A percentile compares a stretch with the other conserved stretches of the same genome.
Evolutionary conservation across 92 coral and sea anemone species (phyloP).

Genomic region (Virgularia gustaviana): DNA sequence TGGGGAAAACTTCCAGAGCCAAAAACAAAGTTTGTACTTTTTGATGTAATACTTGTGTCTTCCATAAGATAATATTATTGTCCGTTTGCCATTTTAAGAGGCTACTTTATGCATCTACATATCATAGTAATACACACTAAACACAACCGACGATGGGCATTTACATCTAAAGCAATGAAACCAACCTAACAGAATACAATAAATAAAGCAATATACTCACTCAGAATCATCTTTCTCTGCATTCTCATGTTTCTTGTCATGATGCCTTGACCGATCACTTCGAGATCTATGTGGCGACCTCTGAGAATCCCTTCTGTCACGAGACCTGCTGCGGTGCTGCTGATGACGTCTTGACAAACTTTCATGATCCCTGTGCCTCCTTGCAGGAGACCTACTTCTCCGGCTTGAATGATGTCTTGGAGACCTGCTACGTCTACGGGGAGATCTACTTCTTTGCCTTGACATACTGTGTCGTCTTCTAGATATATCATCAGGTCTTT

Average conservation of each 20-base stretch:
- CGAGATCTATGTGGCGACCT: conserved; percentile 46
- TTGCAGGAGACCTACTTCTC: conserved; percentile 57
- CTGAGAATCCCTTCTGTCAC: conserved; percentile 4
- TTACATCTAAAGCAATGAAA: background rate
- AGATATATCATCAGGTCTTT: background rate
- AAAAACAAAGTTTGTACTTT: too few relatives aligned
- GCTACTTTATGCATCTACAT: too few relatives aligned
- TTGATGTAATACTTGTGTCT: too few relatives aligned
- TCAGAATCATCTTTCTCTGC: conserved; percentile 69
- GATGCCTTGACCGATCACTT: conserved; percentile 60
- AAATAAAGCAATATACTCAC: conserved; percentile 41
- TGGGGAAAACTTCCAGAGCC: too few relatives aligned
- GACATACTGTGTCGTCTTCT: conserved; percentile 56
- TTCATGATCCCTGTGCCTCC: conserved; percentile 63
- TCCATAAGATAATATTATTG: too few relatives aligned
- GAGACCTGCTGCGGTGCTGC: conserved; percentile 15
- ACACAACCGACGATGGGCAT: background rate
- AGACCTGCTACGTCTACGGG: conserved; percentile 49
- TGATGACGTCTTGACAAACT: background rate
- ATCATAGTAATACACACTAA: background rate
- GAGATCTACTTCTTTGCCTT: conserved; percentile 60
- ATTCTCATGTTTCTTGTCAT: conserved; percentile 74
- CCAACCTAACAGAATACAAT: background rate
- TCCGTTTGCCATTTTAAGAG: too few relatives aligned
- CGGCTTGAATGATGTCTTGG: conserved; percentile 57